phyloP scores from a whole-genome alignment of 2,888 invertebrate genomes.

The Campaea margaritaria region DNA sequence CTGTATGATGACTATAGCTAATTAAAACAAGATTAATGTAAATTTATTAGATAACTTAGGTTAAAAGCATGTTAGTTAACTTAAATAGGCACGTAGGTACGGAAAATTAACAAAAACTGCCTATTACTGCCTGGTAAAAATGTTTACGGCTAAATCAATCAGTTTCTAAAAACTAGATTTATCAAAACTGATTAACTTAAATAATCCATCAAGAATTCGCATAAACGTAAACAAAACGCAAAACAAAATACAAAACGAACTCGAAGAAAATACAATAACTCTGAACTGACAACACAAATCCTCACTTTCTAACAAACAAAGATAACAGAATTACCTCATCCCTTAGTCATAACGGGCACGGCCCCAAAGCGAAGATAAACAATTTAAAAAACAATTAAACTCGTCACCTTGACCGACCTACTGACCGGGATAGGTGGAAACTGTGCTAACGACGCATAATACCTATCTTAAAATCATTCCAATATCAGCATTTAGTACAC shows the following conservation, averaged over 20 bases:
- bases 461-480: conserved; percentile 73
- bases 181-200: too few relatives aligned
- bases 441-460: conserved; percentile 79
- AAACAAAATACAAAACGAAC: conserved; percentile 19
- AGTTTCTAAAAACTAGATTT: too few relatives aligned
- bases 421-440: conserved; percentile 73
- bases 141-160: too few relatives aligned
- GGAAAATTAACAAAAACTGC: too few relatives aligned
- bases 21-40: too few relatives aligned
- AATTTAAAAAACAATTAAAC: conserved; percentile 67
- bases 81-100: too few relatives aligned
- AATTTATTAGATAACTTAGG: too few relatives aligned
- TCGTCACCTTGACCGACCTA: conserved; percentile 76
- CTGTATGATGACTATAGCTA: too few relatives aligned
- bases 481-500: conserved; percentile 43
- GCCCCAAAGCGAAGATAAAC: conserved; percentile 51
- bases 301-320: conserved; percentile 27
- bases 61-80: too few relatives aligned
- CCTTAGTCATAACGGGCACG: conserved; percentile 44
- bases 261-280: conserved; percentile 26
- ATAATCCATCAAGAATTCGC: conserved; percentile 10
- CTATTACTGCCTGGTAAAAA: too few relatives aligned
- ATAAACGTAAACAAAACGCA: conserved; percentile 15
- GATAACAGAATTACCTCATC: conserved; percentile 33
- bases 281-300: conserved; percentile 24